phyloP scores from a whole-genome alignment of 2,888 invertebrate genomes.

The Napeogenes inachia region DNA sequence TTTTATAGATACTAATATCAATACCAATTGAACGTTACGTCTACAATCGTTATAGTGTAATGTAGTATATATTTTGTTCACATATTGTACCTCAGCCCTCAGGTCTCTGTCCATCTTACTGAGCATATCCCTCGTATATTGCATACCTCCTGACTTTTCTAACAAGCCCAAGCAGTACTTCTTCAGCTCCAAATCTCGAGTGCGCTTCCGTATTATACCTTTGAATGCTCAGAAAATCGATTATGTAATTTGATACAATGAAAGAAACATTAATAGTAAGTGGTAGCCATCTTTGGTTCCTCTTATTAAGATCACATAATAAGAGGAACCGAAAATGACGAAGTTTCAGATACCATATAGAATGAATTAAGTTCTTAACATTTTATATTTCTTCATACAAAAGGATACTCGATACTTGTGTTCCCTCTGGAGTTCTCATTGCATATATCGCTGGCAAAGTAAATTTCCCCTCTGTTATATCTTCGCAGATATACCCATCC shows the following conservation, averaged over 20 bases:
- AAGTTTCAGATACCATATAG: not conserved
- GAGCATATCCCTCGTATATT: slow-evolving; percentile 25
- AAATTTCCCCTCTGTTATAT: slow-evolving; percentile 95
- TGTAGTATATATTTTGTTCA: no score
- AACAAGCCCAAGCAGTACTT: slow-evolving; percentile 22
- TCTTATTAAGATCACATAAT: no score
- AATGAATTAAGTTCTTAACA: not conserved
- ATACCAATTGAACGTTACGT: no score
- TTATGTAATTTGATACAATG: no score
- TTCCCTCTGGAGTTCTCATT: slow-evolving; percentile 81
- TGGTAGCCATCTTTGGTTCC: no score
- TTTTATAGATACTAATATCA: no score
- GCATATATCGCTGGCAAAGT: slow-evolving; percentile 94
- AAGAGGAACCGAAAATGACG: no score
- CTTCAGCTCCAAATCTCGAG: slow-evolving; percentile 24
- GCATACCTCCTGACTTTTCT: slow-evolving; percentile 24
- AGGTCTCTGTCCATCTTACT: slow-evolving; percentile 15
- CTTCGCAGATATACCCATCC: slow-evolving; percentile 91
- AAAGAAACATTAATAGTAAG: no score
- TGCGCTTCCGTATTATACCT: slow-evolving; percentile 28
- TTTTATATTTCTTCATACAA: not conserved
- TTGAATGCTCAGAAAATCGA: slow-evolving; percentile 7
- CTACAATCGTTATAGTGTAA: no score
- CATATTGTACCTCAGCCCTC: slow-evolving; percentile 21
- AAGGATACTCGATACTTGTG: slow-evolving; percentile 77